Percentiles rank a stretch among this genome's conserved stretches.
phyloP scores from a whole-genome alignment of 35 echinoderm and acorn worm genomes.

The Heliocidaris erythrogramma region DNA sequence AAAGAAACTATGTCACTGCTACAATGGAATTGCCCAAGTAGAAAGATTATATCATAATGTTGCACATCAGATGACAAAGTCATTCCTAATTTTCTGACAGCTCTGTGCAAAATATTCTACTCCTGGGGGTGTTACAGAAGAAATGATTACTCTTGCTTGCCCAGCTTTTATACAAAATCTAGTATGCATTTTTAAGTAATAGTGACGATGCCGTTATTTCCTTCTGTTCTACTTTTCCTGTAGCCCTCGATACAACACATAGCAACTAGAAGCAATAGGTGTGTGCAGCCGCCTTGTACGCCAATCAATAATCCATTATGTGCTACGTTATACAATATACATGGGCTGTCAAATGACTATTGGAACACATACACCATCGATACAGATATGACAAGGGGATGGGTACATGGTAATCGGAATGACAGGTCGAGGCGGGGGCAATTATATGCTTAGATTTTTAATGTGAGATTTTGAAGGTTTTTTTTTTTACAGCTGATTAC shows the following conservation, averaged over 20 bases:
- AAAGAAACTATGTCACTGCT: too few relatives aligned
- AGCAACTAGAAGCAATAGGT: conserved; percentile 9
- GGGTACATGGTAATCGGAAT: neutral
- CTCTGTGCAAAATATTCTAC: neutral
- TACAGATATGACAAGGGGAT: neutral
- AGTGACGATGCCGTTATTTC: neutral
- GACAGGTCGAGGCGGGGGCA: neutral
- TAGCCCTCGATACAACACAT: neutral
- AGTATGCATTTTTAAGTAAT: neutral
- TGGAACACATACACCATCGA: neutral
- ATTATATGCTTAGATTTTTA: neutral
- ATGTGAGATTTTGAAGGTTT: neutral
- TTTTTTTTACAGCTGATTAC: neutral
- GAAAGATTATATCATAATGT: too few relatives aligned
- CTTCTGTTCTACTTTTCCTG: neutral
- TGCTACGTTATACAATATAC: neutral
- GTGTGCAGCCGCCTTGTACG: neutral
- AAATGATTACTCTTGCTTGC: neutral
- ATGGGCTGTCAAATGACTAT: neutral
- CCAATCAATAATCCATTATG: neutral
- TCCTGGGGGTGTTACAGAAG: neutral
- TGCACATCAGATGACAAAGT: too few relatives aligned
- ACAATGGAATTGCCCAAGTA: too few relatives aligned
- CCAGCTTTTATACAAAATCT: neutral
- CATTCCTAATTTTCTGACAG: too few relatives aligned